A percentile compares a stretch with the other conserved stretches of the same genome.
phyloP scores from a whole-genome alignment of 2,797 vertebrate genomes.

The Brotula barbata region DNA sequence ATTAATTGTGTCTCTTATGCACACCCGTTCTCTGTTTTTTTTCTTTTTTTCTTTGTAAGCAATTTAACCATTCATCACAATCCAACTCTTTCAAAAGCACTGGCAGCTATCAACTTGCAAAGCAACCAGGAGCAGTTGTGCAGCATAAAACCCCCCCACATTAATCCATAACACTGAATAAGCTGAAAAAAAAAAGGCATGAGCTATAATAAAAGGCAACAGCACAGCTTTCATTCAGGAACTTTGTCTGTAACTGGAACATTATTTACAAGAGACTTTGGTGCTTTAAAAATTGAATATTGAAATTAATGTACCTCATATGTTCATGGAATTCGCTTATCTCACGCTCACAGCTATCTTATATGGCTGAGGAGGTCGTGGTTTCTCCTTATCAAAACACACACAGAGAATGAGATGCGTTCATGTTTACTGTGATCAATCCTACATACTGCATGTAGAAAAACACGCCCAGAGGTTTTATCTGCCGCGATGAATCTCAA shows the following conservation, averaged over 20 bases:
- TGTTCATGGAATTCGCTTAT: slow-evolving; percentile 23
- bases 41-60: slow-evolving; percentile 50
- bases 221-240: background rate
- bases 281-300: slow-evolving; percentile 19
- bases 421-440: slow-evolving; percentile 19
- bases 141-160: slow-evolving; percentile 23
- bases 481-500: slow-evolving; percentile 26
- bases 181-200: slow-evolving; percentile 10
- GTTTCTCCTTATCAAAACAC: slow-evolving; percentile 11
- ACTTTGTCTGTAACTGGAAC: slow-evolving; percentile 22
- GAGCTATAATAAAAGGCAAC: background rate
- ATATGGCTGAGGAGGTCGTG: background rate
- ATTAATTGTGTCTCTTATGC: slow-evolving; percentile 70
- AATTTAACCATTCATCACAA: slow-evolving; percentile 58
- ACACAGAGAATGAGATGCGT: slow-evolving; percentile 11
- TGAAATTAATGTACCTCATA: slow-evolving; percentile 12
- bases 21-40: slow-evolving; percentile 25
- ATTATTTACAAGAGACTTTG: slow-evolving; percentile 28
- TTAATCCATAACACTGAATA: slow-evolving; percentile 42
- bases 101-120: slow-evolving; percentile 58
- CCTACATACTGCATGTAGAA: slow-evolving; percentile 8
- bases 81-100: slow-evolving; percentile 53
- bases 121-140: slow-evolving; percentile 56
- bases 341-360: slow-evolving; percentile 5
- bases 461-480: slow-evolving; percentile 10